Evolutionary conservation across 1,140 invertebrate species (phyloP), one percentile per base, ranked within the genome.

Genomic region (Polyergus mexicanus): DNA sequence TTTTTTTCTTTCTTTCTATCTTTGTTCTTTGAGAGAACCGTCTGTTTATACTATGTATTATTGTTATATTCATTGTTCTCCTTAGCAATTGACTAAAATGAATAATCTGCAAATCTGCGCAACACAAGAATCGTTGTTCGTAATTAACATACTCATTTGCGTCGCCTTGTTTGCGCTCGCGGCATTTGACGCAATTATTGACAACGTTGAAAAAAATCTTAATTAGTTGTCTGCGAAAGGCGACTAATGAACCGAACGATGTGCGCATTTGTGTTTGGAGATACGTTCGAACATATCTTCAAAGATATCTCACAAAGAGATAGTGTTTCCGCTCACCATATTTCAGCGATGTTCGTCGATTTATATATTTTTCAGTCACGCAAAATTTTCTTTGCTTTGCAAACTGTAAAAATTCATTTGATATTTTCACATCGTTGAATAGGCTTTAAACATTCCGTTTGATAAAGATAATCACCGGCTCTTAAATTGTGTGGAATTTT

Each of bases 171-270:
- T 74, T 83, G 68, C 13, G 68, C 13, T 35, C 66, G 3, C 32
- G 3, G 32, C 16, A 28, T 8, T 25, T 44, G 38, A 74, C 41
- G 51, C 35, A 72, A 60, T 83, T 83, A 83, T 35, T 44, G 65
- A n/a, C 77, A 60, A n/a, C 5, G n/a, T 60, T 44, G 54, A 74
- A 41, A 74, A 41, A 81, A 83, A 83, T 74, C 68, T 83, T 83
- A 74, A 83, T 83, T 62, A 60, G 19, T 3, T 3, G 66, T 7
- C 54, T 44, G 78, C 58, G 38, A 44, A 74, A 83, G 13, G 28
- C 38, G 54, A 74, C 13, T 83, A 74, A 74, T 83, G 78, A 83
- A 74, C 68, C 10, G 68, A 60, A 25, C 68, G 41, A 38, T 41
- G 10, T 13, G 16, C n/a, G 25, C 32, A 38, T 74, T 41, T 74